Percentiles rank a stretch among this genome's conserved stretches.
Evolutionary conservation across 2,888 invertebrate species (phyloP).

Genomic region (Melipona bicolor): DNA sequence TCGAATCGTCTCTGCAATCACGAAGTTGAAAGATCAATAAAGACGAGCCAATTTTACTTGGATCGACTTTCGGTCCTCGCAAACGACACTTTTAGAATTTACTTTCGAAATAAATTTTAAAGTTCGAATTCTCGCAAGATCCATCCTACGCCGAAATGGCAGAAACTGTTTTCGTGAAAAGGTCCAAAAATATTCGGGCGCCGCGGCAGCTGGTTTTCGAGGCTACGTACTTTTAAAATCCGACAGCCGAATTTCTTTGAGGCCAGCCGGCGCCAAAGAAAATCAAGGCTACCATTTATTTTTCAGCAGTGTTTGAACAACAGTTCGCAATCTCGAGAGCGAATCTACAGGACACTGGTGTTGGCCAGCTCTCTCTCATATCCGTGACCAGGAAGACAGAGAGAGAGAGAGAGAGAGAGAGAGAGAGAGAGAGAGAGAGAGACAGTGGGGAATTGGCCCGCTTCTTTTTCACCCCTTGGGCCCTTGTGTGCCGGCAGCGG

Average conservation of each 20-base stretch:
- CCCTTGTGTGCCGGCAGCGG: constrained; percentile 1
- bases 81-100: no score
- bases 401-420: neutral
- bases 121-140: no score
- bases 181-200: neutral
- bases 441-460: constrained; percentile 56
- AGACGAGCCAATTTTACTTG: no score
- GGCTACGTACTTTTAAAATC: neutral
- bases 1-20: no score
- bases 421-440: constrained; percentile 1
- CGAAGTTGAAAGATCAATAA: no score
- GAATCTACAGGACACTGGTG: constrained; percentile 52
- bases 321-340: constrained; percentile 61
- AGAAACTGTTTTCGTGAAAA: neutral
- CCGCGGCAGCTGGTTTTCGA: neutral
- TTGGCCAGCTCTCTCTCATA: neutral
- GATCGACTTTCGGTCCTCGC: no score
- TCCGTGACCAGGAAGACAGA: neutral
- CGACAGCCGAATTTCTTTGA: constrained; percentile 21
- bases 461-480: constrained; percentile 56
- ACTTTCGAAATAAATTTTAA: no score
- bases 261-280: neutral
- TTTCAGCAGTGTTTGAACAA: constrained; percentile 57
- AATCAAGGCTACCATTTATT: constrained; percentile 51
- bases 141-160: neutral